Conservation (phyloP, 2,113 vertebrate species). For the Zosterops borbonicus region DNA sequence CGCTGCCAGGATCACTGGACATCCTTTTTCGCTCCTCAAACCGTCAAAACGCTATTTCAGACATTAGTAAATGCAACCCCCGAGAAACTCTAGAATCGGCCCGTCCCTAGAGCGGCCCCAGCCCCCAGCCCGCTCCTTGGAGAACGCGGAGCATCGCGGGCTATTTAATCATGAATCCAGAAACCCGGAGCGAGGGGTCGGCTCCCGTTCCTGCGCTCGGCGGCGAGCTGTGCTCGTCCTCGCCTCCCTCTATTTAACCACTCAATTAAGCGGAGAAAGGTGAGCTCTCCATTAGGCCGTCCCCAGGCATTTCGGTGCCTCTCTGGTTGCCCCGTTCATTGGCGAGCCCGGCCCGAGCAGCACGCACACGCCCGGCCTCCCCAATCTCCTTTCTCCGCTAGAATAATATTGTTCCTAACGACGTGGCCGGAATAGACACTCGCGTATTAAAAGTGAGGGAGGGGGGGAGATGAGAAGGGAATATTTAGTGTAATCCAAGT, state of each 20-base stretch:
- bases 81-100: background rate
- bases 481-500: conserved; percentile 81
- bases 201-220: background rate
- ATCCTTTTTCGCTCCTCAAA: background rate
- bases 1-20: background rate
- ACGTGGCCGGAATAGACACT: conserved; percentile 87
- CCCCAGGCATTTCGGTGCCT: conserved; percentile 57
- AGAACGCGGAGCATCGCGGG: background rate
- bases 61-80: background rate
- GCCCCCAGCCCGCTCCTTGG: background rate
- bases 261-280: conserved; percentile 61
- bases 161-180: background rate
- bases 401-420: conserved; percentile 85
- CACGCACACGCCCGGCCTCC: conserved; percentile 75
- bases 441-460: conserved; percentile 78
- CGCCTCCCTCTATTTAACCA: conserved; percentile 43
- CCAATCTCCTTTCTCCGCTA: conserved; percentile 68
- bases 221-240: conserved; percentile 31
- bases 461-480: conserved; percentile 70
- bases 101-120: background rate
- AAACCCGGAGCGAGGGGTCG: conserved; percentile 16
- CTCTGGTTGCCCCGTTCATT: conserved; percentile 77
- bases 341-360: conserved; percentile 75
- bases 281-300: conserved; percentile 22
- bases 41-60: background rate